Evolutionary conservation across 2,888 invertebrate species (phyloP).

Genomic region (Xylota sylvarum): DNA sequence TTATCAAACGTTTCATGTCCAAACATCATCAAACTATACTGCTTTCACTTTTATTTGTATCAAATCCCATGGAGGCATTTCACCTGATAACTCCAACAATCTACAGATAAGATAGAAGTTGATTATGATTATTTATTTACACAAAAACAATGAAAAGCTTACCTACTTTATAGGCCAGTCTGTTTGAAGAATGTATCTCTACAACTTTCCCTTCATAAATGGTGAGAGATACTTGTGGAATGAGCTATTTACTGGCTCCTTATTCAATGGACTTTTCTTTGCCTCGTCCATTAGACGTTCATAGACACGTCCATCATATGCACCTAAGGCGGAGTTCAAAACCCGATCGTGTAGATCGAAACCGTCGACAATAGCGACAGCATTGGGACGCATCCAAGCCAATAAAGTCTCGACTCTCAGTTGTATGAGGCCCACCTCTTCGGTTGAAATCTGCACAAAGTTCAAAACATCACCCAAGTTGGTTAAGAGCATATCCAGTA

Average conservation of each 20-base stretch:
- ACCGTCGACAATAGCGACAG: conserved; percentile 95
- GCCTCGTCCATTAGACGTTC: conserved; percentile 92
- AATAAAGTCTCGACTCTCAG: conserved; percentile 90
- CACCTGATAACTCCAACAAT: neutral
- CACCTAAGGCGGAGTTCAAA: conserved; percentile 90
- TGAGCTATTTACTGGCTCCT: conserved; percentile 89
- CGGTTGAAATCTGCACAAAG: conserved; percentile 78
- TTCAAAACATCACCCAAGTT: conserved; percentile 80
- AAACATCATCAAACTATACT: neutral
- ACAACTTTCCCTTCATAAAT: conserved; percentile 86
- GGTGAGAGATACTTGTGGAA: conserved; percentile 88
- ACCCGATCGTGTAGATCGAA: conserved; percentile 94
- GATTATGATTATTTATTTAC: too few relatives aligned
- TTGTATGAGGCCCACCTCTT: conserved; percentile 86
- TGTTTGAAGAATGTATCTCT: neutral
- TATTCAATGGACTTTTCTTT: conserved; percentile 92
- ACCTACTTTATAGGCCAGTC: too few relatives aligned
- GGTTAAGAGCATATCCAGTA: conserved; percentile 79
- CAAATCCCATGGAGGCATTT: neutral
- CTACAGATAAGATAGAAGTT: neutral
- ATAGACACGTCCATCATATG: conserved; percentile 94
- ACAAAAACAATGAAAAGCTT: neutral
- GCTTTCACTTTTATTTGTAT: neutral
- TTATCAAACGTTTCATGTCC: neutral
- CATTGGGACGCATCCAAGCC: conserved; percentile 91